phyloP scores from a whole-genome alignment of 2,113 vertebrate genomes.

The Tauraco erythrolophus region DNA sequence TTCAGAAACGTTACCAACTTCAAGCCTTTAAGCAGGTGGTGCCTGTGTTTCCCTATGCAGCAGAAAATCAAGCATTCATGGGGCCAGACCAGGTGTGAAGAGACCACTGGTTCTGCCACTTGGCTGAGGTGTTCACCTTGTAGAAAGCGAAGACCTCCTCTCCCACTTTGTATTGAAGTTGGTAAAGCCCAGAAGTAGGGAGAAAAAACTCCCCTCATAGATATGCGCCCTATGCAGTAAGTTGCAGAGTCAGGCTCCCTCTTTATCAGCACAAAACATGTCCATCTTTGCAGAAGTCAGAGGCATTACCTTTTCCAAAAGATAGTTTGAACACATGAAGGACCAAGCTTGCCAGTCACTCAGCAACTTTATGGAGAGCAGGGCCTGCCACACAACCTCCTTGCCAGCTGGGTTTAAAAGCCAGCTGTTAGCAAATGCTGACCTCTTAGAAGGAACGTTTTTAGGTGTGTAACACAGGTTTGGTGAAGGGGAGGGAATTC shows the following conservation, averaged over 20 bases:
- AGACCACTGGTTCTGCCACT: neutral
- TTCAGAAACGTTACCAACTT: neutral
- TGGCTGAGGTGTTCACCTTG: neutral
- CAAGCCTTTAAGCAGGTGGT: neutral
- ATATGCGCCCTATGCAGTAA: neutral
- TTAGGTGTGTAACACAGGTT: neutral
- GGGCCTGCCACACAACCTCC: neutral
- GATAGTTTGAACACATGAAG: neutral
- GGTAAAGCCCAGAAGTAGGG: neutral
- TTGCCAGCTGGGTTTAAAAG: neutral
- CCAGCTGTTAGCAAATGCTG: neutral
- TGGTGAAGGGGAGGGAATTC: neutral
- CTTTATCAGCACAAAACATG: neutral
- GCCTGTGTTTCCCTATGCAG: neutral
- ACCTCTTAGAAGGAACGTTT: neutral
- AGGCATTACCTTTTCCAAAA: neutral
- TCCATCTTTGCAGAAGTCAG: neutral
- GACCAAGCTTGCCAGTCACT: neutral
- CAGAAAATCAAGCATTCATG: neutral
- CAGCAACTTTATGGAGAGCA: neutral
- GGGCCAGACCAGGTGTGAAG: neutral
- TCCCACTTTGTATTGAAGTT: neutral
- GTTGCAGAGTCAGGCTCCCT: neutral
- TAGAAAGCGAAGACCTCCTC: neutral
- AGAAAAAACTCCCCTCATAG: neutral